Conservation (phyloP, 92 coral and sea anemone genomes). For the Siderastrea radians region DNA sequence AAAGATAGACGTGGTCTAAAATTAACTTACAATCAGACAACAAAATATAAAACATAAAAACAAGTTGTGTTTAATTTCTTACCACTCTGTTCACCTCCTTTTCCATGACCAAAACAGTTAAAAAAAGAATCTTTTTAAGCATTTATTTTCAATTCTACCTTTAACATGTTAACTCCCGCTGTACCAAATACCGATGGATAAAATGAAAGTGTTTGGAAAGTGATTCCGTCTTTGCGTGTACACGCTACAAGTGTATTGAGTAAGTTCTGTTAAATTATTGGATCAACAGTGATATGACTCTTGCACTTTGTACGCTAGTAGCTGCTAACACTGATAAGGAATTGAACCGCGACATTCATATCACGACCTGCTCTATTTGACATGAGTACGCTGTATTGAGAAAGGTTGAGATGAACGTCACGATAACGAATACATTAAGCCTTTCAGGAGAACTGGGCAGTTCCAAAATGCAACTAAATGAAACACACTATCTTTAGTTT, state of each 20-base stretch:
- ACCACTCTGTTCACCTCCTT: too few relatives aligned
- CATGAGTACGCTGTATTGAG: slow-evolving; percentile 25
- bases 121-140: not conserved
- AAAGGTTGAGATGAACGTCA: not conserved
- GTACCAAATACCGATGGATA: not conserved
- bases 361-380: not conserved
- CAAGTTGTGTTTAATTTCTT: not conserved
- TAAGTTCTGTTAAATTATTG: not conserved
- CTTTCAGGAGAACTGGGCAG: not conserved
- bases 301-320: not conserved
- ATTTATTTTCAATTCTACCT: not conserved
- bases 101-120: not conserved
- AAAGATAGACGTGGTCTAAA: slow-evolving; percentile 41
- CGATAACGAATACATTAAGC: slow-evolving; percentile 17
- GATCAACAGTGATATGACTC: not conserved
- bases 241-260: not conserved
- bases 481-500: too few relatives aligned
- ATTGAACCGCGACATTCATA: not conserved
- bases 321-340: slow-evolving; percentile 8
- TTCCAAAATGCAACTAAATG: too few relatives aligned
- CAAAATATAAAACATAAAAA: slow-evolving; percentile 19
- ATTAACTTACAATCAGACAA: slow-evolving; percentile 31
- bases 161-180: not conserved
- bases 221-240: slow-evolving; percentile 23
- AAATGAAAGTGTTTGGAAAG: not conserved